A percentile compares a stretch with the other conserved stretches of the same genome.
Conservation (phyloP, 2,797 vertebrate species). For the Taeniopygia guttata region DNA sequence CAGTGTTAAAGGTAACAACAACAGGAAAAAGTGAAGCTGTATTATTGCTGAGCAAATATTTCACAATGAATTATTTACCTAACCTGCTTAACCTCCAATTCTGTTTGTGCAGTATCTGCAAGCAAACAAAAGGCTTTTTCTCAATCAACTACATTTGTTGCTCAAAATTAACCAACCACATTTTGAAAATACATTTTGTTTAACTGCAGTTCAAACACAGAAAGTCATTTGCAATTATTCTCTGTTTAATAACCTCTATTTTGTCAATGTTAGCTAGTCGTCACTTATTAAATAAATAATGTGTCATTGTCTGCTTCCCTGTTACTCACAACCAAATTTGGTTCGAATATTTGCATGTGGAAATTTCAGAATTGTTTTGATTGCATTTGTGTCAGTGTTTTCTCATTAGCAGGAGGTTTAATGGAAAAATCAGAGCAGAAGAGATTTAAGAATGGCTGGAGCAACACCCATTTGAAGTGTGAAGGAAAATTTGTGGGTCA, state of each 20-base stretch:
- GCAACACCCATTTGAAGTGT: not conserved
- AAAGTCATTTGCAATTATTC: not conserved
- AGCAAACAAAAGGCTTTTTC: not conserved
- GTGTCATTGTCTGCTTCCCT: not conserved
- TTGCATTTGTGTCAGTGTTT: not conserved
- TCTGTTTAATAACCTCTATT: constrained; percentile 16
- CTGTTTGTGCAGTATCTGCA: not conserved
- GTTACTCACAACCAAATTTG: not conserved
- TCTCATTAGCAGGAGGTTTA: not conserved
- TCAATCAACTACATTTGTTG: not conserved
- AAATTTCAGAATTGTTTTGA: constrained; percentile 3
- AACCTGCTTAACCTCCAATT: not conserved
- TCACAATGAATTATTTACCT: not conserved
- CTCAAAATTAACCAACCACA: not conserved
- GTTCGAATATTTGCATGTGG: constrained; percentile 25
- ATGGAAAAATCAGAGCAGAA: not conserved
- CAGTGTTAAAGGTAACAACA: not conserved
- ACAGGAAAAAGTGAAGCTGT: not conserved
- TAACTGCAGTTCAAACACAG: constrained; percentile 3
- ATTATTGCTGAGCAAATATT: constrained; percentile 3
- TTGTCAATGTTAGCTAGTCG: not conserved
- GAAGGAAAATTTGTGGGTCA: not conserved
- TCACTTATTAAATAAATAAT: constrained; percentile 18
- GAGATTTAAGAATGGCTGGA: not conserved
- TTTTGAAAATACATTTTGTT: not conserved